These are phyloP conservation scores for Prostheceraeus crozeri DNA, from an alignment of 2,888 invertebrate species.

Conservation along the genomic window DNA sequence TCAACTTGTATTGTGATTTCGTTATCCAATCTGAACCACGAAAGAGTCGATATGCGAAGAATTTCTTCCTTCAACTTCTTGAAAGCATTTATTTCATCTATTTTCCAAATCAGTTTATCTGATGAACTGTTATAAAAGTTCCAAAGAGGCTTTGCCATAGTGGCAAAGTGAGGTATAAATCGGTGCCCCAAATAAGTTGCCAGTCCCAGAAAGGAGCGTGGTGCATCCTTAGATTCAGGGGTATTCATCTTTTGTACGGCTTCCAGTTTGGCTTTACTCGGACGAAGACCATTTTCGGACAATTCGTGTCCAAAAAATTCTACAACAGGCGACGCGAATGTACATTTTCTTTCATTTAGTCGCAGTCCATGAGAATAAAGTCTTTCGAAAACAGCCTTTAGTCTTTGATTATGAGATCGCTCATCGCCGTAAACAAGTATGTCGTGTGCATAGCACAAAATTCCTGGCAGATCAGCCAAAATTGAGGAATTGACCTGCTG, in stretches of 20 bases:
- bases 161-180: constrained; percentile 13
- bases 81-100: constrained; percentile 16
- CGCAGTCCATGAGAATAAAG: too few relatives aligned
- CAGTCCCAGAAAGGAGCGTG: constrained; percentile 14
- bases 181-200: constrained; percentile 15
- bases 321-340: too few relatives aligned
- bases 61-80: constrained; percentile 15
- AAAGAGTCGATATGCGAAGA: not conserved
- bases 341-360: too few relatives aligned
- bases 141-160: constrained; percentile 6
- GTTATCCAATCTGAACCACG: not conserved
- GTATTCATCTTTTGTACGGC: constrained; percentile 14
- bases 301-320: constrained; percentile 27
- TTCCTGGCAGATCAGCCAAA: too few relatives aligned
- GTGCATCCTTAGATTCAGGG: constrained; percentile 3
- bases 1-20: constrained; percentile 17
- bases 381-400: too few relatives aligned
- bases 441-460: too few relatives aligned
- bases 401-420: too few relatives aligned
- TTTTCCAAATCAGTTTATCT: constrained; percentile 15
- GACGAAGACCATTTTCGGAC: constrained; percentile 12
- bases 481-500: too few relatives aligned
- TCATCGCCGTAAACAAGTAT: too few relatives aligned
- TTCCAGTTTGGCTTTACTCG: constrained; percentile 13
- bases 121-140: constrained; percentile 9